Base-by-base conservation (phyloP, 2,888 invertebrate species). In the Phortica magna region DNA sequence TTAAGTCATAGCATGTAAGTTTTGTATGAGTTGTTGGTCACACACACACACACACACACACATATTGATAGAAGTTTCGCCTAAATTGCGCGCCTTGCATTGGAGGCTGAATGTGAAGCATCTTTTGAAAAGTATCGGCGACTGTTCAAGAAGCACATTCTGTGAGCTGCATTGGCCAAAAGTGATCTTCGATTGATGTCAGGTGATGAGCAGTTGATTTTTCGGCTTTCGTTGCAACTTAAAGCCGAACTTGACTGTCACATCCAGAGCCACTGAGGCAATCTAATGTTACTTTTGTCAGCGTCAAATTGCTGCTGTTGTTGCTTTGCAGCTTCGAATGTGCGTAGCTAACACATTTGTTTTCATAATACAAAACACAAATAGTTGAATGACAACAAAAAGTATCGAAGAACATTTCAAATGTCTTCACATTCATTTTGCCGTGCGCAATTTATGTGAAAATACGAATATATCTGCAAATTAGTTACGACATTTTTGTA, bases 261-360 rank as follows among this genome's bases (percentile, higher is more conserved):
- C 87, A 90, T 88, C 90, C 88, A 83, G 90, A 90, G 90, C 90
- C 90, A 90, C 89, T 90, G 90, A 83, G 80, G 80, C 82, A 84
- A 89, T 83, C 85, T 73, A 82, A 86, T 81, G 83, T 80, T 82
- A 89, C 89, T 90, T 89, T 83, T 80, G 80, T 78, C 6, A 1
- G 31, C 31, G 31, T 31, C 31, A 1, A 31, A 31, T 41, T 65
- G 42, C 7, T n/a, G 14, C 0, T 10, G 10, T 42, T 59, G 61
- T 73, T 78, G 68, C 74, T 79, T 76, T 79, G 81, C 78, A 74
- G 79, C 82, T 75, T 59, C 22, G 55, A 74, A 80, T 80, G 73
- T 77, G 80, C 77, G 71, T 59, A 5, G 68, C 57, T 57, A 3
- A 19, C 41, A 39, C 41, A 48, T 65, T 61, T 61, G 19, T 7